Conservation (phyloP, 2,888 invertebrate species). For the Drosophila putrida region DNA sequence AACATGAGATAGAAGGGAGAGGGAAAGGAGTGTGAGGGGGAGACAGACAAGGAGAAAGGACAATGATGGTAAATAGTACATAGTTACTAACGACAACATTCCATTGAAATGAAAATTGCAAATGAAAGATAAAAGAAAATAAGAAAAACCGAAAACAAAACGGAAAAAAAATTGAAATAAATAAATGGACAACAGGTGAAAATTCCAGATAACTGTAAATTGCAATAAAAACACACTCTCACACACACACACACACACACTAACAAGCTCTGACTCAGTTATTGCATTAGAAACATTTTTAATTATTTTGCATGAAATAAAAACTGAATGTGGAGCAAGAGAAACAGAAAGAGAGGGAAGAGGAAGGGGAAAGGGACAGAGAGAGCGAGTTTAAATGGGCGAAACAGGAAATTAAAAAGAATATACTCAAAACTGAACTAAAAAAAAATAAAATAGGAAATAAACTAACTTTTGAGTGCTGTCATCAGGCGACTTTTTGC, state of each 20-base stretch:
- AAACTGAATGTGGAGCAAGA: background rate
- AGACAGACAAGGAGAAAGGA: background rate
- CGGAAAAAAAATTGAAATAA: slow-evolving; percentile 21
- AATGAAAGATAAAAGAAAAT: background rate
- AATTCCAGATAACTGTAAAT: slow-evolving; percentile 40
- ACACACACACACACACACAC: slow-evolving; percentile 14
- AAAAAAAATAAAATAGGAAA: slow-evolving; percentile 9
- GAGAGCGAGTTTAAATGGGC: slow-evolving; percentile 17
- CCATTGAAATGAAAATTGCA: slow-evolving; percentile 13
- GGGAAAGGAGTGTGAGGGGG: background rate
- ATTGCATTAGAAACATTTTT: slow-evolving; percentile 32
- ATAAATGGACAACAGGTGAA: slow-evolving; percentile 41
- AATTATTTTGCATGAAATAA: slow-evolving; percentile 33
- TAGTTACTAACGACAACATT: slow-evolving; percentile 17
- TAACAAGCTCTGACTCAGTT: slow-evolving; percentile 16
- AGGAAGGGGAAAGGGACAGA: background rate
- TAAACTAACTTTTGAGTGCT: slow-evolving; percentile 19
- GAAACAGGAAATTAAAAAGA: slow-evolving; percentile 45
- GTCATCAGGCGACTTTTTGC: slow-evolving; percentile 4
- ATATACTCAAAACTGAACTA: slow-evolving; percentile 14
- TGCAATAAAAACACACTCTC: slow-evolving; percentile 18
- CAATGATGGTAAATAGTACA: slow-evolving; percentile 6
- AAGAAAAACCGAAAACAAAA: slow-evolving; percentile 8
- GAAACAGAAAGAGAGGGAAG: background rate
- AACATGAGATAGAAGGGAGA: background rate